Conservation (phyloP, 2,888 invertebrate genomes). For the Scaptomyza tumidula region DNA sequence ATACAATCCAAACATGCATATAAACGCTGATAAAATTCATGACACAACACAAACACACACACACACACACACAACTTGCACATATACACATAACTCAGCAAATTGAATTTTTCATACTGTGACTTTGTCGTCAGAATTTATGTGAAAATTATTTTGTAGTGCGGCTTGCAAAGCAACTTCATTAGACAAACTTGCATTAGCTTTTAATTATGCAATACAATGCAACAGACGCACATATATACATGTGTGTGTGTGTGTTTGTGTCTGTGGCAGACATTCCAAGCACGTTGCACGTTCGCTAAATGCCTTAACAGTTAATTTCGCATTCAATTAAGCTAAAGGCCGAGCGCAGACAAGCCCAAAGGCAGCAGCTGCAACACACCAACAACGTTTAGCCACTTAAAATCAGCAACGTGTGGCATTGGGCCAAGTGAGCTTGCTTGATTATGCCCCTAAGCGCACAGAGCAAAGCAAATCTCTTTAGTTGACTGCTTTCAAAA, state of each 20-base stretch:
- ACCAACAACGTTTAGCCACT: conserved; percentile 16
- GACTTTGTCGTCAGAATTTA: conserved; percentile 29
- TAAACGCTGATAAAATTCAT: conserved; percentile 41
- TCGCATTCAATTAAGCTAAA: conserved; percentile 59
- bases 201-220: conserved; percentile 34
- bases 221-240: background rate
- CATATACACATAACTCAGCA: conserved; percentile 8
- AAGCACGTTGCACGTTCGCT: conserved; percentile 15
- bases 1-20: conserved; percentile 6
- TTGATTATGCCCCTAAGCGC: conserved; percentile 24
- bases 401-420: conserved; percentile 25
- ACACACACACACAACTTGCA: conserved; percentile 11
- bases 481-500: conserved; percentile 21
- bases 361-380: background rate
- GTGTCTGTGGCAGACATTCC: conserved; percentile 13
- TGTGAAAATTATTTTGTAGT: conserved; percentile 46
- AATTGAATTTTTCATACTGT: conserved; percentile 58
- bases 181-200: conserved; percentile 33
- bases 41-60: conserved; percentile 8
- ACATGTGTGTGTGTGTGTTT: background rate
- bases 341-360: conserved; percentile 11
- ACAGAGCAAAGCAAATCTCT: conserved; percentile 29
- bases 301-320: conserved; percentile 62
- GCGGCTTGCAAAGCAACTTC: conserved; percentile 26
- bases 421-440: conserved; percentile 11